Conservation (phyloP, 2,113 vertebrate species). For the Pseudopodoces humilis region DNA sequence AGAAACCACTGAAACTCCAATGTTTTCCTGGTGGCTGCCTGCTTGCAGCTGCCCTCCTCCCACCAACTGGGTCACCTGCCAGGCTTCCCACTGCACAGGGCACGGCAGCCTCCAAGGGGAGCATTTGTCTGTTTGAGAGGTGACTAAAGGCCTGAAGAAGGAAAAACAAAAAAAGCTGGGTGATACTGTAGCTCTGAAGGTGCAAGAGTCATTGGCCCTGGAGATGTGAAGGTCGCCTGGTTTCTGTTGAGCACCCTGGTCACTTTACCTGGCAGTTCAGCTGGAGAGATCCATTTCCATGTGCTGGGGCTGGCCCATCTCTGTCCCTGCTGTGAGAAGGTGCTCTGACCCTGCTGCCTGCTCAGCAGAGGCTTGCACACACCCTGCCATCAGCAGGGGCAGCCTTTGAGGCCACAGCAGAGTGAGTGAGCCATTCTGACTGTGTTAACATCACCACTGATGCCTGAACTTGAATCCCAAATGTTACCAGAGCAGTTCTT, state of each 20-base stretch:
- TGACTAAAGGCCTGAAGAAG: no score
- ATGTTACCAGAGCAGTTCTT: neutral
- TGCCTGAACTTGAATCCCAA: neutral
- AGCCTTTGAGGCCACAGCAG: neutral
- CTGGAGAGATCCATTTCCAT: neutral
- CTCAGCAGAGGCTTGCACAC: neutral
- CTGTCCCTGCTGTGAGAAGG: neutral
- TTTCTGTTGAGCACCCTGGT: accelerated
- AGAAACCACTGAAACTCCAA: neutral
- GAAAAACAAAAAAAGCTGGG: neutral
- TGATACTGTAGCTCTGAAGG: neutral
- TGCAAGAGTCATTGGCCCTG: neutral
- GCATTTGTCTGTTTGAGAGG: neutral
- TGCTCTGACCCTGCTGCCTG: no score
- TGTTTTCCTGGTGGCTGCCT: neutral
- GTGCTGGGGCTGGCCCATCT: neutral
- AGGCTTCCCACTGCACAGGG: neutral
- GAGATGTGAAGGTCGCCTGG: neutral
- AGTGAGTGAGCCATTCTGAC: neutral
- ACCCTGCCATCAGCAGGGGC: accelerated
- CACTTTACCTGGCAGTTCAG: neutral
- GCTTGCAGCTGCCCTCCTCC: neutral
- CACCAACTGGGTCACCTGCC: neutral
- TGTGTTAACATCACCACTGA: neutral
- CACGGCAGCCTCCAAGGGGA: neutral